Evolutionary conservation across 2,113 vertebrate genomes (phyloP).

Genomic region (Nicator chloris): DNA sequence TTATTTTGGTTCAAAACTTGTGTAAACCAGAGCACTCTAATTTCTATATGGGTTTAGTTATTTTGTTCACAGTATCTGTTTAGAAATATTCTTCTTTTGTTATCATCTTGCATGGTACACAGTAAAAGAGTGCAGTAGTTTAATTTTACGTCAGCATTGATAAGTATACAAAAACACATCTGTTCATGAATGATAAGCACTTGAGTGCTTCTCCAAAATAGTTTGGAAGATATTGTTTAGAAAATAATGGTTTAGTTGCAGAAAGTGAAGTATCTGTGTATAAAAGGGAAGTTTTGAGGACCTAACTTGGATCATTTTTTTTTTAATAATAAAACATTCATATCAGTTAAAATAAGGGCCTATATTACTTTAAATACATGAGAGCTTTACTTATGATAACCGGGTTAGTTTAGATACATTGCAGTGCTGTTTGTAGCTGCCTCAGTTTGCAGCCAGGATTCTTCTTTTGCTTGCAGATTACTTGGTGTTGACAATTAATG

Average conservation of each 20-base stretch:
- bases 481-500: neutral
- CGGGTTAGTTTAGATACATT: neutral
- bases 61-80: neutral
- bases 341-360: neutral
- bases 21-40: neutral
- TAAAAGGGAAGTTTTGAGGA: neutral
- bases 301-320: neutral
- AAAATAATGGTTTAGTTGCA: neutral
- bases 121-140: neutral
- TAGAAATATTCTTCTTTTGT: neutral
- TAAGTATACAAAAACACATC: neutral
- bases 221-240: neutral
- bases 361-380: neutral
- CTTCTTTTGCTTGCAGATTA: neutral
- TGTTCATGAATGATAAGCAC: neutral
- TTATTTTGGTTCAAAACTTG: neutral
- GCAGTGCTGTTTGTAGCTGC: neutral
- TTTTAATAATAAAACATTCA: neutral
- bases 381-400: neutral
- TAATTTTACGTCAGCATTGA: neutral
- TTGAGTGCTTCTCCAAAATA: slow-evolving; percentile 6
- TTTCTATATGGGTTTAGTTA: neutral
- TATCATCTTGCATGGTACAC: neutral
- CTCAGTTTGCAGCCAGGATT: neutral
- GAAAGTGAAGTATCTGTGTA: neutral